Evolutionary conservation across 2,888 invertebrate genomes (phyloP), one percentile per base, ranked within the genome.

Genomic region (Tuberolachnus salignus): DNA sequence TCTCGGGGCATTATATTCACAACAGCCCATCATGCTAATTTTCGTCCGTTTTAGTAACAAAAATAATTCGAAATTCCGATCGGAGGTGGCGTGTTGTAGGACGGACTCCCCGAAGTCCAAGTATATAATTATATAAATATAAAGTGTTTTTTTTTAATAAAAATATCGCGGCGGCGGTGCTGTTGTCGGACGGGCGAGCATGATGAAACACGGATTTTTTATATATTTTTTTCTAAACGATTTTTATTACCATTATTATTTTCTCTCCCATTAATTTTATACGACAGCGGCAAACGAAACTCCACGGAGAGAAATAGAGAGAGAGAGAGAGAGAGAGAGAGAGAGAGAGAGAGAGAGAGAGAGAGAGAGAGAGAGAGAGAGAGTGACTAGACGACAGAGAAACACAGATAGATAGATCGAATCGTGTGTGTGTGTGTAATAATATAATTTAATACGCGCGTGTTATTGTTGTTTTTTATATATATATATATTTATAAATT

Each of bases 371-470:
- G 34, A n/a, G n/a, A 34, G 34, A 34, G 34, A 3, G 34, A 34
- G 34, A 34, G 34, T 2, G 6, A 46, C 55, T 57, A 1, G 11
- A 34, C 34, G 3, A 6, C 34, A 34, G 34, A 3, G 34, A n/a
- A n/a, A n/a, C n/a, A n/a, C n/a, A n/a, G n/a, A n/a, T n/a, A n/a
- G n/a, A n/a, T n/a, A n/a, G 34, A 34, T 6, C 34, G 34, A 34
- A 6, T 34, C 19, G 19, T 19, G 64, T 21, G 64, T 0, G 64
- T 0, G 11, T 6, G 49, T 9, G 44, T 23, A 44, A 42, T 53
- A 67, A 70, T 55, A 70, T 70, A 70, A 70, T 70, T 70, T 70
- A 70, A 42, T 42, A 44, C 44, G 26, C 57, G 44, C 14, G 42
- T 59, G 26, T 49, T 61, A n/a, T 61, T 71, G 49, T 61, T 16